Conservation (phyloP, 2,888 invertebrate genomes). For the Erebia ligea region DNA sequence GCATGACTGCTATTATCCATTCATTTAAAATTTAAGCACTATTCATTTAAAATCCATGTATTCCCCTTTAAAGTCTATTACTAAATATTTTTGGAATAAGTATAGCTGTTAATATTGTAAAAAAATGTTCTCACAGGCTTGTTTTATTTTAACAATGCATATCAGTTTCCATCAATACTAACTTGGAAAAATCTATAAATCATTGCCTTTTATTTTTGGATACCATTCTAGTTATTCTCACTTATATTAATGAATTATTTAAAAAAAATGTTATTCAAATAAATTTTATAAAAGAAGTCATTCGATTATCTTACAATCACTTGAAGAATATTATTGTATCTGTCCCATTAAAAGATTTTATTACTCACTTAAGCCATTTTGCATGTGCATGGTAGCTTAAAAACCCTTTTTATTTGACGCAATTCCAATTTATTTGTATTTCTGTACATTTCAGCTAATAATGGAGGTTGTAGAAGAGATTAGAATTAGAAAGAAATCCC, state of each 20-base stretch:
- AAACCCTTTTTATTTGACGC: slow-evolving; percentile 3
- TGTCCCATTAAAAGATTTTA: too few species aligned
- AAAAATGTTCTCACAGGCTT: too few species aligned
- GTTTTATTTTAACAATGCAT: too few species aligned
- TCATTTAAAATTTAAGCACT: not conserved
- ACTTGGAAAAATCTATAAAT: not conserved
- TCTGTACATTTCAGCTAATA: slow-evolving; percentile 77
- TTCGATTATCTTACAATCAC: too few species aligned
- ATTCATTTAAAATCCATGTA: not conserved
- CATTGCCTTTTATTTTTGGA: not conserved
- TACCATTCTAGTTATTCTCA: not conserved
- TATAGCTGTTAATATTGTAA: too few species aligned
- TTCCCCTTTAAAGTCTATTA: too few species aligned
- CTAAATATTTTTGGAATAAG: too few species aligned
- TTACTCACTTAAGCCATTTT: not conserved
- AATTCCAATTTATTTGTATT: slow-evolving; percentile 44
- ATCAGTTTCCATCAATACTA: too few species aligned
- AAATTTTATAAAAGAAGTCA: too few species aligned
- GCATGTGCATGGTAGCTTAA: slow-evolving; percentile 37
- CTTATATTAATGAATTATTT: too few species aligned
- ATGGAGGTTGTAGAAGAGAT: slow-evolving; percentile 82
- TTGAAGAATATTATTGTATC: too few species aligned
- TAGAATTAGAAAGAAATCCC: slow-evolving; percentile 79
- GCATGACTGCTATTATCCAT: not conserved
- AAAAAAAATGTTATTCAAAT: too few species aligned